These are phyloP conservation scores for Abrostola triplasia DNA, from an alignment of 2,888 invertebrate species.

Conservation along the genomic window DNA sequence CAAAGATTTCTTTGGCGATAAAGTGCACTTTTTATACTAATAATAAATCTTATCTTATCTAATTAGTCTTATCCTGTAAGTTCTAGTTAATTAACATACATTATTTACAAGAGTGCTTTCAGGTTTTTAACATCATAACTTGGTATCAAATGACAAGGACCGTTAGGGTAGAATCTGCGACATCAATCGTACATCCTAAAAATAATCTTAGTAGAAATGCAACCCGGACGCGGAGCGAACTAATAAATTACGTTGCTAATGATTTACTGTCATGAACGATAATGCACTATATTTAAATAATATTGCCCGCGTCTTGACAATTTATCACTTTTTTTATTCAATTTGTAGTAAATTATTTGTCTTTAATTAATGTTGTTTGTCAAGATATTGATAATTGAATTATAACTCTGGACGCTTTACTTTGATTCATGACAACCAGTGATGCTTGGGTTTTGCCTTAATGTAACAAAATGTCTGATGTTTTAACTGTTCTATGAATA, in stretches of 20 bases:
- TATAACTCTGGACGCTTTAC: slow-evolving; percentile 13
- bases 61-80: not conserved
- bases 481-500: slow-evolving; percentile 31
- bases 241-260: slow-evolving; percentile 42
- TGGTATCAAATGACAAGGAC: slow-evolving; percentile 24
- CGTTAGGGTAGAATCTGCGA: slow-evolving; percentile 24
- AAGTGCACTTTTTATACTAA: too few species aligned
- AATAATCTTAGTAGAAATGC: slow-evolving; percentile 28
- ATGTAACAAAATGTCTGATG: slow-evolving; percentile 16
- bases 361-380: slow-evolving; percentile 17
- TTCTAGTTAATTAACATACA: slow-evolving; percentile 16
- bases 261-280: slow-evolving; percentile 27
- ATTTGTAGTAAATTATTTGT: slow-evolving; percentile 19
- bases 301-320: slow-evolving; percentile 15
- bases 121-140: slow-evolving; percentile 13
- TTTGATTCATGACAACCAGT: slow-evolving; percentile 14
- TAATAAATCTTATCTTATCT: too few species aligned
- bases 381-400: slow-evolving; percentile 17
- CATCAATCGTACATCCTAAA: slow-evolving; percentile 18
- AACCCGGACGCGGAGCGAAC: slow-evolving; percentile 16
- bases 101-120: slow-evolving; percentile 18
- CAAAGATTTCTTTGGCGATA: too few species aligned
- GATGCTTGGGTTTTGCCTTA: slow-evolving; percentile 10
- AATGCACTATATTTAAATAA: slow-evolving; percentile 29
- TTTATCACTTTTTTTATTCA: slow-evolving; percentile 26